A percentile compares a stretch with the other conserved stretches of the same genome.
Conservation (phyloP, 2,113 vertebrate genomes). For the Ramphastos sulfuratus region DNA sequence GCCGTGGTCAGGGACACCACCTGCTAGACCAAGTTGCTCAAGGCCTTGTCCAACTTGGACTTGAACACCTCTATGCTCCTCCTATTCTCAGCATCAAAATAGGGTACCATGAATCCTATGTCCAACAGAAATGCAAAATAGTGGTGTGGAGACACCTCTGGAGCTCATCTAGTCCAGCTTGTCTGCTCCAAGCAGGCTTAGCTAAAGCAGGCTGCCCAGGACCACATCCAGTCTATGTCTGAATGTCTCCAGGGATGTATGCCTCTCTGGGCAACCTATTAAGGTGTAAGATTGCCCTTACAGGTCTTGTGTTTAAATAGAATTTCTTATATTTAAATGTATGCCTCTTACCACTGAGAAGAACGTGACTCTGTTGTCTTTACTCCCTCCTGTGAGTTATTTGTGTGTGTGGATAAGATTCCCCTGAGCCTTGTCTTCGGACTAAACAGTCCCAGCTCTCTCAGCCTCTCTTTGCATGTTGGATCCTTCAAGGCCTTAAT, state of each 20-base stretch:
- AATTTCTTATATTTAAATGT: not conserved
- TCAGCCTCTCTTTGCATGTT: not conserved
- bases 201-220: not conserved
- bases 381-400: not conserved
- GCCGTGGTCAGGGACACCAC: too few species aligned
- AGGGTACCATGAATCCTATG: not conserved
- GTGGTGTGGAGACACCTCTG: not conserved
- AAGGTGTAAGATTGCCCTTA: not conserved
- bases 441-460: not conserved
- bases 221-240: not conserved
- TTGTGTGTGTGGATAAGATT: not conserved
- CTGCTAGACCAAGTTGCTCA: too few species aligned
- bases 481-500: not conserved
- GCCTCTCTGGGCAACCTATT: not conserved
- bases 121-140: not conserved
- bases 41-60: too few species aligned
- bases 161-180: not conserved
- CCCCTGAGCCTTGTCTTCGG: not conserved
- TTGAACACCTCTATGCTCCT: not conserved
- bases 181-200: not conserved
- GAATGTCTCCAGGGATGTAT: not conserved
- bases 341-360: not conserved
- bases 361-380: not conserved
- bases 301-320: not conserved
- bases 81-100: not conserved